Base-by-base conservation (phyloP, 2,113 vertebrate genomes). In the Gambusia affinis region DNA sequence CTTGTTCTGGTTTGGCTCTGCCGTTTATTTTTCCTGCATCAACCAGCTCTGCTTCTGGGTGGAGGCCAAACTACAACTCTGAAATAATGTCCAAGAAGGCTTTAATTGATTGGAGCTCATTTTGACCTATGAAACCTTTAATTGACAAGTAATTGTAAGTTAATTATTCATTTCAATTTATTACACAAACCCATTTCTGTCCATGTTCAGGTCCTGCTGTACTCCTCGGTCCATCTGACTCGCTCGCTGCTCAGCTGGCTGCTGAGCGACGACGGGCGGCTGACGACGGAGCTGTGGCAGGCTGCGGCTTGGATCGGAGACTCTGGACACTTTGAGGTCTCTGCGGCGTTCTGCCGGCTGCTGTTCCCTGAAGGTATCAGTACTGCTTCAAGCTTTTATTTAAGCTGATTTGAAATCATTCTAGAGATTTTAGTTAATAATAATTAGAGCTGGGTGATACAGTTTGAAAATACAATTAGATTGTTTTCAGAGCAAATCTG, bases 171-270 rank as follows among this genome's bases (percentile, higher is more conserved):
- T 37, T 11, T 37, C 35, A 37, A 10, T 37, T 37, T 2, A 37
- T 11, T 37, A 37, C 10, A 37, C 10, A 0, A 37, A 12, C 28
- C 24, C 54, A 12, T n/a, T 8, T 28, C 4, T 60, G 3, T 0
- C 44, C 33, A 64, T 75, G 71, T 66, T 27, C 86, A 99, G 98
- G 92, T 97, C 47, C 89, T 97, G 81, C 91, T 95, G 87, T 94
- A 96, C 4, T 73, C 96, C 3, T 96, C 96, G n/a, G 94, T 97
- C 60, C 96, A 98, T 54, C 84, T 99, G 87, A 93, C 96, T 4
- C 89, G 96, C 0, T 93, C 94, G 0, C 68, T 94, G 31, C 81
- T 97, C 80, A 95, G 93, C 87, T 93, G 88, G 69, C 81, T 94
- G 1, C 60, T 74, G 7, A 90, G 87, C 3, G 78, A 82, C 7